Evolutionary conservation across 2,888 invertebrate genomes (phyloP), one percentile per base, ranked within the genome.

Genomic region (Phlogophora meticulosa): DNA sequence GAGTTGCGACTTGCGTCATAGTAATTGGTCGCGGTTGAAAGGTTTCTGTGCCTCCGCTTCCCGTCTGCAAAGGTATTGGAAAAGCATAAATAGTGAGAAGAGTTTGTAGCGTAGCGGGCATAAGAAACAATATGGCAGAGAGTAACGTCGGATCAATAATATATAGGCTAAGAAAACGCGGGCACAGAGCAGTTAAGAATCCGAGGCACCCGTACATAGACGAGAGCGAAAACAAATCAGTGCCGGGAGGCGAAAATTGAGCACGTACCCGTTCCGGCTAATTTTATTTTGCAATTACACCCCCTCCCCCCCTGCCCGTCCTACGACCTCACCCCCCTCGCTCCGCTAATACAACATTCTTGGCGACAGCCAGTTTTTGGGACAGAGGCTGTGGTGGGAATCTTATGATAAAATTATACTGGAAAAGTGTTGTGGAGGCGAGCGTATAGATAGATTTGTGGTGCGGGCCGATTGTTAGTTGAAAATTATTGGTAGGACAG

Each of bases 201-300:
- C 85, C 83, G 86, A 87, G 85, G 67, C 82, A 83, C 84, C 81
- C 91, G 83, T 84, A 89, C 88, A 91, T 90, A 88, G 91, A 89
- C 88, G 87, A 90, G 92, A 91, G 87, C 91, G 93, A 94, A 95
- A 95, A 95, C 95, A 95, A 95, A 95, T 95, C 95, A 94, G 94
- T 90, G 93, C 91, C 84, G 93, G 94, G 94, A 93, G 94, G 94
- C 94, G 94, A 93, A 94, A 95, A 95, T 95, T 95, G 95, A 94
- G 94, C 95, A 95, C 95, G 95, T 95, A 95, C 93, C 95, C 93
- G 94, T 94, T 94, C 94, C 89, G 92, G 94, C 95, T 95, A 95
- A 95, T 95, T 95, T 95, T 95, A 95, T 95, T 95, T 95, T 94
- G 95, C 95, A 95, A 95, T 95, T 95, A 95, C 95, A 92, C 94